phyloP scores from a whole-genome alignment of 2,888 invertebrate species.

The Euplagia quadripunctaria region DNA sequence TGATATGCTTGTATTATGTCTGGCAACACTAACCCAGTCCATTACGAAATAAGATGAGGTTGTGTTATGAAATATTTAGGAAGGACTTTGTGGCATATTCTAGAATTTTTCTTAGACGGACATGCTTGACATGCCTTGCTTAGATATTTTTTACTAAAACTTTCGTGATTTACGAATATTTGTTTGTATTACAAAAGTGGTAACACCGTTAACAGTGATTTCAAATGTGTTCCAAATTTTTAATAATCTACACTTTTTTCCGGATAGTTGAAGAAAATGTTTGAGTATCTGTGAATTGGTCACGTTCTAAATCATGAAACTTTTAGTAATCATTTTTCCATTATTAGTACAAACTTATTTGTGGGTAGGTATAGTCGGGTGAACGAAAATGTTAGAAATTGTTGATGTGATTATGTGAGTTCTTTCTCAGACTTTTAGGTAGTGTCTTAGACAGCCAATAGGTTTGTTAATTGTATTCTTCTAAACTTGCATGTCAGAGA shows the following conservation, averaged over 20 bases:
- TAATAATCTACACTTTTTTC: not conserved
- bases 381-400: slow-evolving; percentile 3
- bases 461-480: slow-evolving; percentile 2
- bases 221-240: not conserved
- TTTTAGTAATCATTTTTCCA: slow-evolving; percentile 2
- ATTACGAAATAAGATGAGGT: slow-evolving; percentile 80
- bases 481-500: slow-evolving; percentile 12
- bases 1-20: not conserved
- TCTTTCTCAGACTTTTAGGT: slow-evolving; percentile 4
- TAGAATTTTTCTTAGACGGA: slow-evolving; percentile 60
- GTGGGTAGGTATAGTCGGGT: slow-evolving; percentile 11
- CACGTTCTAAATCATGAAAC: slow-evolving; percentile 2
- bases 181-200: not conserved
- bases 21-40: slow-evolving; percentile 56
- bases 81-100: slow-evolving; percentile 60
- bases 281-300: not conserved
- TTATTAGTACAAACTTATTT: slow-evolving; percentile 11
- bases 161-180: not conserved
- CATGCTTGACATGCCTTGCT: slow-evolving; percentile 38
- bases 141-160: slow-evolving; percentile 15
- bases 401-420: slow-evolving; percentile 10
- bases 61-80: slow-evolving; percentile 71
- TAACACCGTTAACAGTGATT: not conserved
- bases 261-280: not conserved
- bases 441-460: not conserved